Percentiles rank a stretch among this genome's conserved stretches.
Conservation (phyloP, 2,797 vertebrate species). For the Salarias fasciatus region DNA sequence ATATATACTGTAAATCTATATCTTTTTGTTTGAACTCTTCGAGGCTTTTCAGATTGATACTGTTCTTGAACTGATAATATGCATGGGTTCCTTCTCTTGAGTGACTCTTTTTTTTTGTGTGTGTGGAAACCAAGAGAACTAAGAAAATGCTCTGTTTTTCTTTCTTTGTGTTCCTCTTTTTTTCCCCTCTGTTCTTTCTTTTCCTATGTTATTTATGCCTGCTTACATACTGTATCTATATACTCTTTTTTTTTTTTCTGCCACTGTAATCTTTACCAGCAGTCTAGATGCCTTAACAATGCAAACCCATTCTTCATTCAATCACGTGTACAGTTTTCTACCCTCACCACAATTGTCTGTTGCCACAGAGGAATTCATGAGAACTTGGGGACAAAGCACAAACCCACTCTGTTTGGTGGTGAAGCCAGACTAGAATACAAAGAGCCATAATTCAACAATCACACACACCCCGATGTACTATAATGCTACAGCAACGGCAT, state of each 20-base stretch:
- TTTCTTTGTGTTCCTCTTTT: conserved; percentile 86
- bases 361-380: conserved; percentile 92
- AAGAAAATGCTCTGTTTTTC: conserved; percentile 91
- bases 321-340: conserved; percentile 94
- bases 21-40: conserved; percentile 87
- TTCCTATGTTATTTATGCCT: conserved; percentile 85
- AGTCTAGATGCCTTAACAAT: conserved; percentile 99
- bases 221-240: conserved; percentile 89
- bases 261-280: conserved; percentile 99
- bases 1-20: conserved; percentile 96
- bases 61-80: conserved; percentile 97
- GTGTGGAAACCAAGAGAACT: conserved; percentile 91
- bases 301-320: conserved; percentile 95
- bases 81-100: conserved; percentile 97
- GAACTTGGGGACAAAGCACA: conserved; percentile 89
- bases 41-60: conserved; percentile 90
- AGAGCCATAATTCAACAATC: conserved; percentile 81
- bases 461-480: conserved; percentile 68
- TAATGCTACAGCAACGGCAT: conserved; percentile 68
- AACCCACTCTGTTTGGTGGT: conserved; percentile 92
- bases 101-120: conserved; percentile 88
- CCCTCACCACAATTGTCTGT: conserved; percentile 92
- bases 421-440: conserved; percentile 80
- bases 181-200: conserved; percentile 72
- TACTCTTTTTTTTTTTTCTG: conserved; percentile 82